Conservation (phyloP, 2,888 invertebrate species). For the Neoaliturus tenellus region DNA sequence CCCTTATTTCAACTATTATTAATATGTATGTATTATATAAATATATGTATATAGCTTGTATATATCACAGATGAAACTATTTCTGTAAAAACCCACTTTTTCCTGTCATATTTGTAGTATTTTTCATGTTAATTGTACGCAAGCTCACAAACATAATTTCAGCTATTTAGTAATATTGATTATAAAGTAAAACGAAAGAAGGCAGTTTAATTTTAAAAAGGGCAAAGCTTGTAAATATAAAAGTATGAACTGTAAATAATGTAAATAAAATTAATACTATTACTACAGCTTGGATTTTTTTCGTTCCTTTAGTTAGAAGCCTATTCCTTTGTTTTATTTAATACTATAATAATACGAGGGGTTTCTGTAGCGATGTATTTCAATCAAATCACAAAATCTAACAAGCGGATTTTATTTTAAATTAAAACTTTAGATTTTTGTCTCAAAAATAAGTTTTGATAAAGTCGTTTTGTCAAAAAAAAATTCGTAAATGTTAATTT, state of each 20-base stretch:
- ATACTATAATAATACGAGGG: no score
- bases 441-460: no score
- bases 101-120: slow-evolving; percentile 29
- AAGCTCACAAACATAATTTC: slow-evolving; percentile 17
- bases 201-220: not conserved
- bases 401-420: no score
- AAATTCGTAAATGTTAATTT: no score
- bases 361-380: no score
- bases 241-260: slow-evolving; percentile 9
- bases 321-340: no score
- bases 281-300: not conserved
- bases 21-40: not conserved
- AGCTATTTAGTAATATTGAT: not conserved
- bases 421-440: no score
- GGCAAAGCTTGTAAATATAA: not conserved
- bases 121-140: slow-evolving; percentile 27
- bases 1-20: not conserved
- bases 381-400: no score
- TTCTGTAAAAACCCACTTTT: slow-evolving; percentile 12
- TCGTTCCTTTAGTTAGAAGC: not conserved
- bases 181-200: not conserved
- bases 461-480: no score
- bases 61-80: not conserved
- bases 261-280: slow-evolving; percentile 52
- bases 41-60: not conserved